phyloP scores from a whole-genome alignment of 2,888 invertebrate species.

The Thalpophila matura region DNA sequence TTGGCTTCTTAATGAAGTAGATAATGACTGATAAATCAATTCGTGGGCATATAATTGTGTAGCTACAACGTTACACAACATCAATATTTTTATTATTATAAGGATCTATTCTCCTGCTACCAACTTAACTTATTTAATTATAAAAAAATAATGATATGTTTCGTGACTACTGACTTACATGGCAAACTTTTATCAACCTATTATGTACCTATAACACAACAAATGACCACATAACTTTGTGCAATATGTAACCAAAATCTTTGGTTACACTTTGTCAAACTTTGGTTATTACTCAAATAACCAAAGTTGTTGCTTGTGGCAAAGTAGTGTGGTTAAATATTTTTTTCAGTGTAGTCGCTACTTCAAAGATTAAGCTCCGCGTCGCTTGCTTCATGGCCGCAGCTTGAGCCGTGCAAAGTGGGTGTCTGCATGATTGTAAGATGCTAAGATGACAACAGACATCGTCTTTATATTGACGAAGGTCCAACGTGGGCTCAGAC shows the following conservation, averaged over 20 bases:
- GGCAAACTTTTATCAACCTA: no score
- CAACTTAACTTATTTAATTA: no score
- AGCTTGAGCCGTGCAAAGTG: constrained; percentile 27
- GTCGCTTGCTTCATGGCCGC: constrained; percentile 33
- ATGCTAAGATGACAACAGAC: constrained; percentile 60
- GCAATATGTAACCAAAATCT: no score
- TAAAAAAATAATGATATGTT: no score
- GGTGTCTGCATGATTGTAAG: constrained; percentile 48
- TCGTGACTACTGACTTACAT: not conserved
- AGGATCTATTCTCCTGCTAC: not conserved
- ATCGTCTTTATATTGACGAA: constrained; percentile 55
- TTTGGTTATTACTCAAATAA: no score
- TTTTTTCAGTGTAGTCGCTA: no score
- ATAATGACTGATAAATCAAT: constrained; percentile 23
- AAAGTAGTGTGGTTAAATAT: no score
- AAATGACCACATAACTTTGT: no score
- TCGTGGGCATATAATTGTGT: constrained; percentile 32
- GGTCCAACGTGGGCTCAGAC: constrained; percentile 50
- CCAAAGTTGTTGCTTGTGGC: no score
- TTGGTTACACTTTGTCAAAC: no score
- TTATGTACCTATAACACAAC: no score
- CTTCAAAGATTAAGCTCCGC: not conserved
- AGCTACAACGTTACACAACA: constrained; percentile 2
- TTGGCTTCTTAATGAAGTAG: constrained; percentile 24
- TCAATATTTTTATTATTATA: no score